Percentiles rank a stretch among this genome's conserved stretches.
phyloP scores from a whole-genome alignment of 2,797 vertebrate genomes.

The Rhynchonycteris naso region DNA sequence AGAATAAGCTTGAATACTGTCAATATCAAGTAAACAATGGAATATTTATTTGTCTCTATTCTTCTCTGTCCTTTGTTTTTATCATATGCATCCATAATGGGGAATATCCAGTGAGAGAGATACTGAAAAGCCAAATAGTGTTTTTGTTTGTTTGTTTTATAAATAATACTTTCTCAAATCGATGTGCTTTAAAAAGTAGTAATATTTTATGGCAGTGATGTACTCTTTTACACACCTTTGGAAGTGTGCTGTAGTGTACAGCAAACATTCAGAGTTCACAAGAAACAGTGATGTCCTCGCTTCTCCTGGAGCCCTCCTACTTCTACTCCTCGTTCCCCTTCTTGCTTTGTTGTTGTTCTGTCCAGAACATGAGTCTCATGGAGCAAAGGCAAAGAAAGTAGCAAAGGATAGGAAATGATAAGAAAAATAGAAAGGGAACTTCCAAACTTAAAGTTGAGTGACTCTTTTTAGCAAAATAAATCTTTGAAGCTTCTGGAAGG shows the following conservation, averaged over 20 bases:
- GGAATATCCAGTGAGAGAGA: neutral
- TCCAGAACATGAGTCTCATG: neutral
- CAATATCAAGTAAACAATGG: neutral
- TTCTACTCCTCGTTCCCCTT: neutral
- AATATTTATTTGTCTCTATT: neutral
- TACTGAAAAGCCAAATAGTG: neutral
- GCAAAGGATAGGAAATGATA: neutral
- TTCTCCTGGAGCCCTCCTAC: neutral
- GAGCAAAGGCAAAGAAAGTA: neutral
- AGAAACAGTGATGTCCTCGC: neutral
- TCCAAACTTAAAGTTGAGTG: neutral
- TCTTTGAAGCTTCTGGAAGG: neutral
- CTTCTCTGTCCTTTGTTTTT: neutral
- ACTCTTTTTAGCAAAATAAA: neutral
- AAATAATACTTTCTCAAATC: neutral
- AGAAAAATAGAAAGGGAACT: neutral
- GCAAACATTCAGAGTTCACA: neutral
- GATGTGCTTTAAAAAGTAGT: neutral
- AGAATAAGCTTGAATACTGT: neutral
- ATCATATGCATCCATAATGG: neutral
- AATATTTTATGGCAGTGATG: neutral
- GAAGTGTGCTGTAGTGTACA: neutral
- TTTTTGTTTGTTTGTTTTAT: neutral
- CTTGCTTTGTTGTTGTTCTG: neutral
- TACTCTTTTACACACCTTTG: neutral